Evolutionary conservation across 2,113 vertebrate species (phyloP).

Genomic region (Phrynosoma blainvillii): DNA sequence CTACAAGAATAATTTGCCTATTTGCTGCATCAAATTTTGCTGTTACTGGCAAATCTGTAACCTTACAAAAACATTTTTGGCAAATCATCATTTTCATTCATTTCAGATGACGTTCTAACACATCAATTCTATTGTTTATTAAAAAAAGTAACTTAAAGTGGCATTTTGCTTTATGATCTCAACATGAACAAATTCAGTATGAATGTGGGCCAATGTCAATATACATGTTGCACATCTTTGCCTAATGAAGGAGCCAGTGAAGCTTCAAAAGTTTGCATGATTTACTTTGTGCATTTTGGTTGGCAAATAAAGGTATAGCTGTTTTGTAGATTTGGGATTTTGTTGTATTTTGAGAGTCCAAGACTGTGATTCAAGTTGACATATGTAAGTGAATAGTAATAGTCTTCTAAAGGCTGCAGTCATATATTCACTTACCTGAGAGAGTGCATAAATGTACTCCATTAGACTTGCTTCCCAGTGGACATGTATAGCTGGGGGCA

Average conservation of each 20-base stretch:
- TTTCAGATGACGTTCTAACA: conserved; percentile 17
- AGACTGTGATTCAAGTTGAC: not conserved
- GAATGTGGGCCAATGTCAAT: not conserved
- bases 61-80: conserved; percentile 38
- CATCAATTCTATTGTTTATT: not conserved
- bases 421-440: not conserved
- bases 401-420: not conserved
- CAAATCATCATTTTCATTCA: conserved; percentile 45
- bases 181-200: not conserved
- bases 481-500: not conserved
- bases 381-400: not conserved
- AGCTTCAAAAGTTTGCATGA: too few relatives aligned
- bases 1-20: conserved; percentile 81
- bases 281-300: too few relatives aligned
- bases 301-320: too few relatives aligned
- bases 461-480: not conserved
- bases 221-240: not conserved
- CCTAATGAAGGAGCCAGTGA: too few relatives aligned
- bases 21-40: conserved; percentile 74
- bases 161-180: conserved; percentile 18
- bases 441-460: not conserved
- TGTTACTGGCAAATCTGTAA: conserved; percentile 54
- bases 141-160: conserved; percentile 1
- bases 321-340: too few relatives aligned
- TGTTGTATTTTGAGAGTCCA: not conserved